Conservation (phyloP, 2,888 invertebrate species). For the Panzeria rudis region DNA sequence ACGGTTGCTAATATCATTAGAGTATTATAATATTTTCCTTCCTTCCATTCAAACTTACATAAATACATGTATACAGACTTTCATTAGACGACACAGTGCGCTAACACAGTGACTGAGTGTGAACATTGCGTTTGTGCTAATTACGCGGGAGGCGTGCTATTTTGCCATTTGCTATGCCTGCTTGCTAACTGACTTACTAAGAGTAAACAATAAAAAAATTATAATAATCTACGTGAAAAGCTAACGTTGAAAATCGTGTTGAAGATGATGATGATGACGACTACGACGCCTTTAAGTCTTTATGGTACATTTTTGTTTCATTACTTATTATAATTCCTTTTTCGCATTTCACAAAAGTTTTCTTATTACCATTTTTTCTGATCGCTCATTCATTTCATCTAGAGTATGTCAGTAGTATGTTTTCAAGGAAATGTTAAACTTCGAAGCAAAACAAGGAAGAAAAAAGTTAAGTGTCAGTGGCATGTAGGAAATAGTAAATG, state of each 20-base stretch:
- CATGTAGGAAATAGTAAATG: slow-evolving; percentile 55
- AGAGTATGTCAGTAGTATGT: slow-evolving; percentile 26
- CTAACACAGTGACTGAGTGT: slow-evolving; percentile 1
- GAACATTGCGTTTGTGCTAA: slow-evolving; percentile 42
- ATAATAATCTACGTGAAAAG: slow-evolving; percentile 1
- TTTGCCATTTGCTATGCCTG: neutral
- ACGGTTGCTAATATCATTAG: too few relatives aligned
- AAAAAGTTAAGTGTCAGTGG: slow-evolving; percentile 21
- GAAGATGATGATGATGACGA: slow-evolving; percentile 3
- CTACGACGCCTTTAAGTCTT: slow-evolving; percentile 62
- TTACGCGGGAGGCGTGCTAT: slow-evolving; percentile 42
- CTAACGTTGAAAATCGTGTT: neutral
- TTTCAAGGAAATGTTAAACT: slow-evolving; percentile 52
- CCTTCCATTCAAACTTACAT: too few relatives aligned
- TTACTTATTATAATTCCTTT: neutral
- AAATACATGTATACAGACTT: too few relatives aligned
- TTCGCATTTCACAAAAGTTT: slow-evolving; percentile 19
- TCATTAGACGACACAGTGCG: too few relatives aligned
- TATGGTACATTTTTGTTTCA: slow-evolving; percentile 10
- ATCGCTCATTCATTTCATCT: neutral
- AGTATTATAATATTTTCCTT: too few relatives aligned
- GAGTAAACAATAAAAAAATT: neutral
- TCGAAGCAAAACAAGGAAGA: slow-evolving; percentile 14
- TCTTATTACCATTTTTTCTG: slow-evolving; percentile 4
- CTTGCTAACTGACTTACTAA: neutral